Conservation (phyloP, 1,140 invertebrate genomes). For the Trichomalopsis sarcophagae region DNA sequence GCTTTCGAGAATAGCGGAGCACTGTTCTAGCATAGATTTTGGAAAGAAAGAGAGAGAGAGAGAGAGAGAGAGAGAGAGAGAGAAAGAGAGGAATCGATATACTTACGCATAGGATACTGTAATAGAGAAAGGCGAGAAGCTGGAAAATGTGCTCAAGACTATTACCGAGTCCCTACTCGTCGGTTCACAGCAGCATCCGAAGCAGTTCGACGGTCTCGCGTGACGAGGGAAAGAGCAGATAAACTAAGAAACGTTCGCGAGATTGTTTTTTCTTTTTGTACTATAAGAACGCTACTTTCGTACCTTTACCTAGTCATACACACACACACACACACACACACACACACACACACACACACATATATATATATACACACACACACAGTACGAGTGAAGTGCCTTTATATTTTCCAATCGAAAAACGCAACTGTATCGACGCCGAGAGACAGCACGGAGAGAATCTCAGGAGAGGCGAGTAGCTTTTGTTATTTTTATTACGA, state of each 20-base stretch:
- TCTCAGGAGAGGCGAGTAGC: background rate
- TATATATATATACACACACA: too few relatives aligned
- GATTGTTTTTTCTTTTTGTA: background rate
- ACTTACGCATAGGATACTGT: too few relatives aligned
- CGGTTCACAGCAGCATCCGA: background rate
- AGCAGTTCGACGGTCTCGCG: background rate
- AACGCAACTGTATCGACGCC: background rate
- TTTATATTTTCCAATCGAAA: background rate
- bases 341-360: too few relatives aligned
- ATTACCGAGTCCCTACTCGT: background rate
- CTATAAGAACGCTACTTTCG: background rate
- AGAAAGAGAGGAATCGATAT: too few relatives aligned
- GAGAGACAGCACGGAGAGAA: background rate
- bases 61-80: too few relatives aligned
- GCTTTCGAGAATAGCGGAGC: background rate
- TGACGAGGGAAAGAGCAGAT: background rate
- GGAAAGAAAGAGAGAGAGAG: too few relatives aligned
- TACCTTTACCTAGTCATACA: background rate
- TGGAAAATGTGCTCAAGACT: background rate
- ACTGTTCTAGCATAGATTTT: background rate
- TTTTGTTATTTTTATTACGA: background rate
- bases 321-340: background rate
- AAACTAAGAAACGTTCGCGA: background rate
- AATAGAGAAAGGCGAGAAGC: background rate
- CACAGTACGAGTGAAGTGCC: background rate